Percentiles rank a stretch among this genome's conserved stretches.
phyloP scores from a whole-genome alignment of 2,113 vertebrate species.

The Monarcha castaneiventris region DNA sequence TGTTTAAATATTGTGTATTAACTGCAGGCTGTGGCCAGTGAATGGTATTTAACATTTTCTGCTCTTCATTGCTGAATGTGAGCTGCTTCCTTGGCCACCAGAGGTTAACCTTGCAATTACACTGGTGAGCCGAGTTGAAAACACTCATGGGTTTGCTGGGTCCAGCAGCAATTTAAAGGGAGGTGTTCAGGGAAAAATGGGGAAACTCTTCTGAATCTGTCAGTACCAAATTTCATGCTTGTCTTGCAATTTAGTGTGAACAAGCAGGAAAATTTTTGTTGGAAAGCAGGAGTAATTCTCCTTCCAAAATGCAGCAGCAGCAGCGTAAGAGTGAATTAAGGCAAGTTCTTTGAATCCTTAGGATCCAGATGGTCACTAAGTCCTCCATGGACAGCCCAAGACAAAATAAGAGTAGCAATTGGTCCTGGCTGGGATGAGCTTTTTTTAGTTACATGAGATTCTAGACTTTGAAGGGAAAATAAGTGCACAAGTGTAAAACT shows the following conservation, averaged over 20 bases:
- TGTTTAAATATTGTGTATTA: conserved; percentile 61
- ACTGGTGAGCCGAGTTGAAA: background rate
- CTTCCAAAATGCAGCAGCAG: conserved; percentile 12
- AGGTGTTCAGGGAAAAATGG: background rate
- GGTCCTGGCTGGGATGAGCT: background rate
- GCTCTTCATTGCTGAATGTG: background rate
- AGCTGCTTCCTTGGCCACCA: background rate
- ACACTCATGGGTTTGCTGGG: background rate
- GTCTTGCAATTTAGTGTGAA: background rate
- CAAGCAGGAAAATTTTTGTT: background rate
- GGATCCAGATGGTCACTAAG: background rate
- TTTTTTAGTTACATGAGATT: background rate
- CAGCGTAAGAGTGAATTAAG: background rate
- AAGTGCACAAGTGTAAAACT: background rate
- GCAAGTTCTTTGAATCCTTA: background rate
- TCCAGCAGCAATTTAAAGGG: background rate
- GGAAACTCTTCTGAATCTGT: background rate
- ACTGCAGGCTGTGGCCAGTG: conserved; percentile 41
- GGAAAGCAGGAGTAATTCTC: background rate
- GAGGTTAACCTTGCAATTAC: conserved; percentile 22
- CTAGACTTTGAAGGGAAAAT: background rate
- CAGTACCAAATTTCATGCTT: background rate
- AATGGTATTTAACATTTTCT: conserved; percentile 41
- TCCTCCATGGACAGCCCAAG: background rate
- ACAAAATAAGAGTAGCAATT: background rate